Base-by-base conservation (phyloP, 1,140 invertebrate genomes). In the Plectus sambesii region DNA sequence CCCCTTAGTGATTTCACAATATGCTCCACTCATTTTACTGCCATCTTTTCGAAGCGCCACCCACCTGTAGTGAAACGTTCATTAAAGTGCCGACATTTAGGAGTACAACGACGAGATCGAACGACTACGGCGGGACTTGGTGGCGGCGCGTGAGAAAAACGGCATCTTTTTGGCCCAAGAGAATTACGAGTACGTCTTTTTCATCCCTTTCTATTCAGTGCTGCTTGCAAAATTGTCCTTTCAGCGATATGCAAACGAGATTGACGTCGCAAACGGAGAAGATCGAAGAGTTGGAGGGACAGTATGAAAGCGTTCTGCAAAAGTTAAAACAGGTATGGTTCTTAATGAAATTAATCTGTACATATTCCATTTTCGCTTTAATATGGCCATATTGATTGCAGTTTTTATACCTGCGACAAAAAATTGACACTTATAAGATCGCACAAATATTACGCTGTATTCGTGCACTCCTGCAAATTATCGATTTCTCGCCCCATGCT, bases 31-130 rank as follows among this genome's bases (percentile, higher is more conserved):
- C n/a, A n/a, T n/a, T n/a, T n/a, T n/a, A n/a, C n/a, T n/a, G n/a
- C n/a, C n/a, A n/a, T n/a, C n/a, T n/a, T n/a, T n/a, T n/a, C n/a
- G n/a, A n/a, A n/a, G n/a, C n/a, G n/a, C n/a, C n/a, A n/a, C n/a
- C n/a, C n/a, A n/a, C n/a, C n/a, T n/a, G n/a, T n/a, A n/a, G n/a
- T n/a, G n/a, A n/a, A n/a, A n/a, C n/a, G n/a, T n/a, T n/a, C n/a
- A n/a, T n/a, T n/a, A n/a, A n/a, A n/a, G n/a, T n/a, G n/a, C n/a
- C n/a, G n/a, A n/a, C n/a, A 52, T 61, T 5, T 47, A 76, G 73
- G 84, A 88, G 61, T 93, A 88, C 59, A 82, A 80, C 0, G 84
- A 86, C 61, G 87, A 93, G 73, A 90, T 93, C 57, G 86, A 92
- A 60, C 75, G 81, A 52, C 69, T 94, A 0, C 78, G 84, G 38